A percentile compares a stretch with the other conserved stretches of the same genome.
phyloP scores from a whole-genome alignment of 1,140 invertebrate species.

The Pseudomyrmex sp. region DNA sequence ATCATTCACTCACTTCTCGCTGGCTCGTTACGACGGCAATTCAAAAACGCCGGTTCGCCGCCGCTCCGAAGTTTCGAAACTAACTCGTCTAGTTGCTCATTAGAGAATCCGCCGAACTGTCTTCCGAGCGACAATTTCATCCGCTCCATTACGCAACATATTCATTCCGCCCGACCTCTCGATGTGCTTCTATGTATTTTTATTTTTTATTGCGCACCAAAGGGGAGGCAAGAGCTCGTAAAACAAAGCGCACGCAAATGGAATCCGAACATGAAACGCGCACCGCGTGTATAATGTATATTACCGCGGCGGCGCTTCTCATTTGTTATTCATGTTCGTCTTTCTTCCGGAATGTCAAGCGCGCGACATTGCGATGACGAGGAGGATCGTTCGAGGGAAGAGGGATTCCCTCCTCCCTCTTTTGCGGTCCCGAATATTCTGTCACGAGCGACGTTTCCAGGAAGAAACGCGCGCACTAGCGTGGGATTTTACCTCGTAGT shows the following conservation, averaged over 20 bases:
- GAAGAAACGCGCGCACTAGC: slow-evolving; percentile 14
- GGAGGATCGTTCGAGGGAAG: neutral
- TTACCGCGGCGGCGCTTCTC: neutral
- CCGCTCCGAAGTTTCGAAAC: neutral
- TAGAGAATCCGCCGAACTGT: neutral
- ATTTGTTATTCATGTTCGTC: slow-evolving; percentile 27
- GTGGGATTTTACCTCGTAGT: slow-evolving; percentile 31
- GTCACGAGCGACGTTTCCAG: slow-evolving; percentile 17
- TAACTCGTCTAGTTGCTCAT: neutral
- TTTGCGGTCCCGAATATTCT: neutral
- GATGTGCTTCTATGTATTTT: no score
- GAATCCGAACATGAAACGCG: slow-evolving; percentile 16
- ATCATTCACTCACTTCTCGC: neutral
- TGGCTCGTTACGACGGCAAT: slow-evolving; percentile 3
- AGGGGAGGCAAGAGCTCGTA: no score
- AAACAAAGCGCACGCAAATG: neutral
- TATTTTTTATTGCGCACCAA: no score
- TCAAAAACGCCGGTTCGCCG: neutral
- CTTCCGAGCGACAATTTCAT: slow-evolving; percentile 13
- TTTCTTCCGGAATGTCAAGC: slow-evolving; percentile 25
- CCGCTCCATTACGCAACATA: neutral
- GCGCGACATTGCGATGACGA: neutral
- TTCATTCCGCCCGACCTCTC: neutral
- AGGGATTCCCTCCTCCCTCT: neutral
- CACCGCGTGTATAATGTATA: slow-evolving; percentile 20